Percentiles rank a stretch among this genome's conserved stretches.
These are phyloP conservation scores for Ernsta delagoae DNA, from an alignment of 2,888 invertebrate genomes.

Conservation along the genomic window DNA sequence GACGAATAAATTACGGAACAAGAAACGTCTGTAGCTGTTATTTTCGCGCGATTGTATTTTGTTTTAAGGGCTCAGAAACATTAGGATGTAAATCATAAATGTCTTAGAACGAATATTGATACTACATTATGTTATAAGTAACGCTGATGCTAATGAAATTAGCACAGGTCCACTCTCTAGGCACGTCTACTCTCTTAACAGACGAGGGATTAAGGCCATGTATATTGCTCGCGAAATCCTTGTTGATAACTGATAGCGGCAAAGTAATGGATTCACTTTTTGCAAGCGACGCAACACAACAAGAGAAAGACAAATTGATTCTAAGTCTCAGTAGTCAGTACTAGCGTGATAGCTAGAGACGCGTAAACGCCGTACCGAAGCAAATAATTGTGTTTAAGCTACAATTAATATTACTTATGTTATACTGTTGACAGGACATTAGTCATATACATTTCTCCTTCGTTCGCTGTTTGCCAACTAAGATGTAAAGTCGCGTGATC, in stretches of 20 bases:
- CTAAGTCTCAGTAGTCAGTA: not conserved
- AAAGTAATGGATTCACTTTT: not conserved
- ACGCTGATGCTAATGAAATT: too few relatives aligned
- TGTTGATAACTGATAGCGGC: too few relatives aligned
- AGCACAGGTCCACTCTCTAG: too few relatives aligned
- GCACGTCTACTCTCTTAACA: too few relatives aligned
- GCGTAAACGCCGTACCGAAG: constrained; percentile 5
- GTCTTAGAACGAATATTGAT: too few relatives aligned
- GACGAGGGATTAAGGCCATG: too few relatives aligned
- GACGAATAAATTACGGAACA: constrained; percentile 6
- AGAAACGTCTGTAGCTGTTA: not conserved
- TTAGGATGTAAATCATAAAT: too few relatives aligned
- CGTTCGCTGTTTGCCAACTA: constrained; percentile 12
- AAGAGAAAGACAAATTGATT: too few relatives aligned
- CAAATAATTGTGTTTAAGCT: constrained; percentile 24
- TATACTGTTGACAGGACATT: constrained; percentile 19
- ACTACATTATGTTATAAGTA: too few relatives aligned
- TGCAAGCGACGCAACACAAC: too few relatives aligned
- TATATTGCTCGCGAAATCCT: too few relatives aligned
- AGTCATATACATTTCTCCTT: constrained; percentile 23
- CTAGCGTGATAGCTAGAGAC: constrained; percentile 2
- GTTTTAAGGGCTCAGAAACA: too few relatives aligned
- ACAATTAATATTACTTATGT: constrained; percentile 33
- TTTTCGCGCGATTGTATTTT: not conserved
- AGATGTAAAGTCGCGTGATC: constrained; percentile 9